Evolutionary conservation across 1,140 invertebrate species (phyloP), one percentile per base, ranked within the genome.

Genomic region (Gerris buenoi): DNA sequence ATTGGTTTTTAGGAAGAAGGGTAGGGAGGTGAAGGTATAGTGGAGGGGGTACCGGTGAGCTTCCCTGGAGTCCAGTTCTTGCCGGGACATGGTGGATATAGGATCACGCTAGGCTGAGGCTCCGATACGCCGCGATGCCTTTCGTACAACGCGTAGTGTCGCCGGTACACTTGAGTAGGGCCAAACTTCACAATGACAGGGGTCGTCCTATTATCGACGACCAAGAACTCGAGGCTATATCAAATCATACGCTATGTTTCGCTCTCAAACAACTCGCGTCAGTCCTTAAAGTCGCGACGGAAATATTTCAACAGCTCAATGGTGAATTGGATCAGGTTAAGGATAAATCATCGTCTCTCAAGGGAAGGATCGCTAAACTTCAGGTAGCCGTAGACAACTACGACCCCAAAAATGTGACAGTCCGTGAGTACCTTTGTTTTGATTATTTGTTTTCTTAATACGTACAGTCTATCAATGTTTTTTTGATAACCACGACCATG

Each of bases 321-420:
- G 79, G 79, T 64, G 84, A 89, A 73, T 79, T 90, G 70, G 80
- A 85, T 74, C 77, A 80, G 67, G 83, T 91, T 68, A 81, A 82
- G 57, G 81, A 85, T 71, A 79, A 87, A 69, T 84, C 86, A 10
- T 82, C 83, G 58, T 76, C 77, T 13, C 81, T 89, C 58, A 83
- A 83, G 71, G 75, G 75, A 22, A 84, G 85, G 70, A 84, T 91
- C 67, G 75, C 77, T 27, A 76, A 76, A 27, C 79, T 90, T 64
- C 82, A 85, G 71, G 80, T 82, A 66, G 78, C 81, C 69, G 83
- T 88, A 58, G 60, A 69, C 65, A 76, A 75, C 62, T 86, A 84
- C 77, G 87, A 91, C 77, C 87, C 88, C 62, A 90, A 88, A 79
- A 83, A 84, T 77, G 88, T 90, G 72, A 81, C 86, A 84, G 88